Percentiles rank a stretch among this genome's conserved stretches.
These are phyloP conservation scores for Cheilosia vulpina DNA, from an alignment of 2,888 invertebrate species.

Conservation along the genomic window DNA sequence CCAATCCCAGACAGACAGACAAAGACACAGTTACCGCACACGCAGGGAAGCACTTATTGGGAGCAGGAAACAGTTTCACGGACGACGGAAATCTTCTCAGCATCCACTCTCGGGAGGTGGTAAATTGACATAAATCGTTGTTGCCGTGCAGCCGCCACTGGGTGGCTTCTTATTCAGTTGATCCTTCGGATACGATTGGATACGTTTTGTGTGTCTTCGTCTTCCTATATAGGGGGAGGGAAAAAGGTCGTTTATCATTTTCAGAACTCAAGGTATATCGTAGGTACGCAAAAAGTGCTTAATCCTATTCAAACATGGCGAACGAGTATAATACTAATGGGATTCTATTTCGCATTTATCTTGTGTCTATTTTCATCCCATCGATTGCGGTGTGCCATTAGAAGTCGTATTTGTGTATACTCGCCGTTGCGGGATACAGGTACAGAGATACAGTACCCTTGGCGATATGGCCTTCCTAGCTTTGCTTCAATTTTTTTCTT, in stretches of 20 bases:
- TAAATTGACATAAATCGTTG: conserved; percentile 74
- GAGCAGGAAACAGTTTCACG: conserved; percentile 60
- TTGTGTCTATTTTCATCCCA: conserved; percentile 67
- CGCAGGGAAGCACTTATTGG: conserved; percentile 51
- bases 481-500: too few species aligned
- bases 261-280: conserved; percentile 68
- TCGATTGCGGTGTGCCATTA: conserved; percentile 26
- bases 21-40: conserved; percentile 33
- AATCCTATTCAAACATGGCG: conserved; percentile 73
- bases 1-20: conserved; percentile 44
- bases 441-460: too few species aligned
- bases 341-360: conserved; percentile 69
- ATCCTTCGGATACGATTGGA: conserved; percentile 45
- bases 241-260: conserved; percentile 73
- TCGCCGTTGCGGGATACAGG: too few species aligned
- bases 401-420: conserved; percentile 19
- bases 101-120: conserved; percentile 72
- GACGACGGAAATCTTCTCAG: conserved; percentile 61
- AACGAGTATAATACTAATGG: conserved; percentile 66
- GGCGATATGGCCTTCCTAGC: too few species aligned
- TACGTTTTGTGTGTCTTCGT: conserved; percentile 20
- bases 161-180: conserved; percentile 18
- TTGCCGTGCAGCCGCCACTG: conserved; percentile 14
- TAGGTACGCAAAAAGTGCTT: conserved; percentile 70
- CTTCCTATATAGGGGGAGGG: conserved; percentile 7